Conservation (phyloP, 2,113 vertebrate genomes). For the human (Homo sapiens) region DNA sequence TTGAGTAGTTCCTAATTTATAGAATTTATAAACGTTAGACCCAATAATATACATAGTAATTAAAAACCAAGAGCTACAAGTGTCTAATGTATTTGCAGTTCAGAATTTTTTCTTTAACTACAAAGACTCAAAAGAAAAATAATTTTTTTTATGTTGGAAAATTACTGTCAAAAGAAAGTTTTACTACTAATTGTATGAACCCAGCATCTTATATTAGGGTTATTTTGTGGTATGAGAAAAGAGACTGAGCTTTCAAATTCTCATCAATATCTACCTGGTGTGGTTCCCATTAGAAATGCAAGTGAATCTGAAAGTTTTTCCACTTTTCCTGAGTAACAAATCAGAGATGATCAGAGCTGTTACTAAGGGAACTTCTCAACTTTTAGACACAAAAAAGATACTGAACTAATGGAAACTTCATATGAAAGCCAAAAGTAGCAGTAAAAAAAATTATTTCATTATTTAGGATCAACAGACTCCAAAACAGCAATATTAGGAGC, state of each 20-base stretch:
- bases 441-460: neutral
- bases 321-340: neutral
- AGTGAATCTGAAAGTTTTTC: neutral
- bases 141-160: slow-evolving; percentile 9
- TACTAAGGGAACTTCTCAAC: neutral
- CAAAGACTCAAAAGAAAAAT: neutral
- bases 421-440: neutral
- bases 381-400: slow-evolving; percentile 16
- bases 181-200: neutral
- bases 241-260: neutral
- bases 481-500: neutral
- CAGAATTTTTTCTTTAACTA: neutral
- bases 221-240: neutral
- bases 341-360: neutral
- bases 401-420: neutral
- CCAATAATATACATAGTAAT: neutral
- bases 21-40: neutral
- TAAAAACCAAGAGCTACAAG: neutral
- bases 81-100: neutral
- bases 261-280: neutral
- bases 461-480: neutral
- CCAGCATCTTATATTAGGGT: neutral
- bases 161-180: neutral
- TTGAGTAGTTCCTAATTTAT: neutral
- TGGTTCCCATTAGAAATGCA: neutral